Evolutionary conservation across 1,140 invertebrate species (phyloP).

Genomic region (Pentalonia nigronervosa): DNA sequence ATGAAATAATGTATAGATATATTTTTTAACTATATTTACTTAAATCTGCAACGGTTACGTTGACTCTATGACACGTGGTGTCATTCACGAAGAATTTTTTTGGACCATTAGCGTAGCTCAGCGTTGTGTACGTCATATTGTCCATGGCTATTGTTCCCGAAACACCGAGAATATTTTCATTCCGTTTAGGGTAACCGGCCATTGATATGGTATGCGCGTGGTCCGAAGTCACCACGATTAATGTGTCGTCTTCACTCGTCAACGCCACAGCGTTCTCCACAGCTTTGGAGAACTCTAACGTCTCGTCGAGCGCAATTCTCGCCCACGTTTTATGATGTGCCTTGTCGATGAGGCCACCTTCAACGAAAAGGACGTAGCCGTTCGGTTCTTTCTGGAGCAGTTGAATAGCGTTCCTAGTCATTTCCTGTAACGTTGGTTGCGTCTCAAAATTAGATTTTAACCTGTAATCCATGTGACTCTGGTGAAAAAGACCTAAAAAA

Average conservation of each 20-base stretch:
- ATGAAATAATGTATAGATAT: not conserved
- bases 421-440: constrained; percentile 76
- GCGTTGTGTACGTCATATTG: constrained; percentile 74
- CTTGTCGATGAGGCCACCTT: constrained; percentile 72
- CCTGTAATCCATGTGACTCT: constrained; percentile 62
- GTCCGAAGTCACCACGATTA: constrained; percentile 74
- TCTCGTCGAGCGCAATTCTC: constrained; percentile 74
- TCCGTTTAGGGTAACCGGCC: constrained; percentile 74
- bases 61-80: constrained; percentile 55
- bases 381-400: constrained; percentile 73
- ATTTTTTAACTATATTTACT: constrained; percentile 64
- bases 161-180: constrained; percentile 71
- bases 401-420: constrained; percentile 81
- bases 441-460: constrained; percentile 63
- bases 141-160: constrained; percentile 66
- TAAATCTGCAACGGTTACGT: constrained; percentile 59
- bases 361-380: constrained; percentile 76
- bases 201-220: constrained; percentile 73
- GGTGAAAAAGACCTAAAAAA: constrained; percentile 62
- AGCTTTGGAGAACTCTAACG: constrained; percentile 73
- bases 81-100: constrained; percentile 65
- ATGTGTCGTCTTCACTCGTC: constrained; percentile 66
- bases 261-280: constrained; percentile 63
- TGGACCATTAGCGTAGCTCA: constrained; percentile 80
- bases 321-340: constrained; percentile 75